These are phyloP conservation scores for Motacilla alba DNA, from an alignment of 2,113 vertebrate species.

Conservation along the genomic window DNA sequence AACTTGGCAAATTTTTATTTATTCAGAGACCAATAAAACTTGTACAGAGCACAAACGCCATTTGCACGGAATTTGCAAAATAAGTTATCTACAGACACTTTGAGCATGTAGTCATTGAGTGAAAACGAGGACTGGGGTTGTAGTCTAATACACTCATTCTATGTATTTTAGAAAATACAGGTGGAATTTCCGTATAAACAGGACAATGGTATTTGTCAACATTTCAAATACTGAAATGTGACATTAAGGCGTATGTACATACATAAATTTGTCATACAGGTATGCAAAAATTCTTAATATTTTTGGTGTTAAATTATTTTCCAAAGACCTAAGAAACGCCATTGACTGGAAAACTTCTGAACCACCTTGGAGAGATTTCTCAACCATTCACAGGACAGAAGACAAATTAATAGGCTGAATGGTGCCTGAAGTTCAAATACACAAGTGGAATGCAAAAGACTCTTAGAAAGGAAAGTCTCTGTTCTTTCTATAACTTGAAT, in stretches of 20 bases:
- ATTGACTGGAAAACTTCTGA: neutral
- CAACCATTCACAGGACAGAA: neutral
- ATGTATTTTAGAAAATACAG: neutral
- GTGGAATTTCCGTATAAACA: neutral
- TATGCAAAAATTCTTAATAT: neutral
- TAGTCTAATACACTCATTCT: neutral
- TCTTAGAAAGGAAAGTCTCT: neutral
- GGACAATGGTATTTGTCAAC: neutral
- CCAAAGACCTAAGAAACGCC: neutral
- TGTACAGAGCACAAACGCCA: neutral
- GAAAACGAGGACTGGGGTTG: neutral
- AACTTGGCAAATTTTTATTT: neutral
- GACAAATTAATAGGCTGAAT: neutral
- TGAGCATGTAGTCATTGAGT: neutral
- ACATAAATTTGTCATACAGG: neutral
- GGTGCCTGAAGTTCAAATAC: neutral
- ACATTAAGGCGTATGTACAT: neutral
- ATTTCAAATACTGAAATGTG: neutral
- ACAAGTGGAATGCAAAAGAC: fast-evolving
- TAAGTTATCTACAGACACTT: neutral
- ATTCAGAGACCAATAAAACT: neutral
- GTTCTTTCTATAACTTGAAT: neutral
- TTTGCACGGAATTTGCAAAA: neutral
- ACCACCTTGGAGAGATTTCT: neutral
- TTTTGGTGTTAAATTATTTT: neutral